A percentile compares a stretch with the other conserved stretches of the same genome.
Conservation (phyloP, 2,113 vertebrate species). For the Enhydra lutris region DNA sequence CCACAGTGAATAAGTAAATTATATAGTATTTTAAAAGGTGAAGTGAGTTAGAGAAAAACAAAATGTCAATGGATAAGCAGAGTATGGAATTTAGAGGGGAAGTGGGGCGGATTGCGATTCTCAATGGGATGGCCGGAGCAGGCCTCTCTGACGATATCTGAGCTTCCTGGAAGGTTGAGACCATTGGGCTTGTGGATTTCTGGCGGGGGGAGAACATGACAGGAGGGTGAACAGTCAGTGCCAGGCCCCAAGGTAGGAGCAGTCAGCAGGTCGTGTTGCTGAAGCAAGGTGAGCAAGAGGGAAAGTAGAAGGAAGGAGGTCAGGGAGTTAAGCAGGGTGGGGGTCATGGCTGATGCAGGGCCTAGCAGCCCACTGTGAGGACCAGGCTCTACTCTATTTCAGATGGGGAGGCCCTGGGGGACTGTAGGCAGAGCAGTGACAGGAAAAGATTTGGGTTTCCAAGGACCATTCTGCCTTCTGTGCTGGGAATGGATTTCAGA, state of each 20-base stretch:
- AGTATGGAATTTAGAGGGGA: neutral
- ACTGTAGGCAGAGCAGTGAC: neutral
- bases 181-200: neutral
- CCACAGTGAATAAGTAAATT: neutral
- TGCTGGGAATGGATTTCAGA: neutral
- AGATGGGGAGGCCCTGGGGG: neutral
- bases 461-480: neutral
- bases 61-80: neutral
- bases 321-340: fast-evolving
- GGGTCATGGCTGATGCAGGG: neutral
- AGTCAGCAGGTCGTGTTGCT: neutral
- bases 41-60: neutral
- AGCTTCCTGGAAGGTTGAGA: neutral
- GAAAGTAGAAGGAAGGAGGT: neutral
- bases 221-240: neutral
- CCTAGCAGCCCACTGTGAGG: neutral
- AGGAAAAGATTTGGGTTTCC: neutral
- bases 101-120: neutral
- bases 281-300: neutral
- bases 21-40: neutral
- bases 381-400: neutral
- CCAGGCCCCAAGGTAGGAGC: neutral
- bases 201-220: neutral
- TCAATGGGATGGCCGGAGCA: neutral
- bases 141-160: neutral